These are phyloP conservation scores for Choloepus didactylus DNA, from an alignment of 2,797 vertebrate species.

Conservation along the genomic window DNA sequence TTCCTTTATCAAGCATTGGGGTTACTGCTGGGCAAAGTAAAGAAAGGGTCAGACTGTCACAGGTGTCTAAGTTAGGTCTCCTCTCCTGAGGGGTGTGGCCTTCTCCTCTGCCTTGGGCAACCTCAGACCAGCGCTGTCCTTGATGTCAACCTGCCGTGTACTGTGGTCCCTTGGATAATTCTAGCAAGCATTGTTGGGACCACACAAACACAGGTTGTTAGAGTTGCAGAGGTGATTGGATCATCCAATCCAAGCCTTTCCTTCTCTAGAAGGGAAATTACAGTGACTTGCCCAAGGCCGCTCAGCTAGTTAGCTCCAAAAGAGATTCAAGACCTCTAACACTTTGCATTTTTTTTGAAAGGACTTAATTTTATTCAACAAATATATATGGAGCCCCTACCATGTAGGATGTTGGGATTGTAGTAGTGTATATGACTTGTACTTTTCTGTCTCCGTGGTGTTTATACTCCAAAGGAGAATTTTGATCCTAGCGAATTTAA, in stretches of 20 bases:
- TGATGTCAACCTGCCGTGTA: not conserved
- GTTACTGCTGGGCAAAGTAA: not conserved
- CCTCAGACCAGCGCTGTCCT: not conserved
- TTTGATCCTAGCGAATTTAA: not conserved
- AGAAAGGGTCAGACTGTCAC: not conserved
- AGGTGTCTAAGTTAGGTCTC: not conserved
- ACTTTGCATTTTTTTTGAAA: not conserved
- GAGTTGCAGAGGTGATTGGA: not conserved
- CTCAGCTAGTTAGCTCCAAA: not conserved
- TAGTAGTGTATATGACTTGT: rapidly evolving
- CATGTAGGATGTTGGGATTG: not conserved
- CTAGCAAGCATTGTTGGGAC: not conserved
- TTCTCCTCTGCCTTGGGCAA: not conserved
- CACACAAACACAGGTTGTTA: no score
- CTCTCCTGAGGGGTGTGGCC: no score
- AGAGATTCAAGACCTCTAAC: not conserved
- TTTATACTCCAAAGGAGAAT: not conserved
- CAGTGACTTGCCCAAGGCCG: not conserved
- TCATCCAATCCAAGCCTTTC: not conserved
- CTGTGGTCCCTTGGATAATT: not conserved
- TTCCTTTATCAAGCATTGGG: no score
- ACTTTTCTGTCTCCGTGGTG: not conserved
- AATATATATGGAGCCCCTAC: not conserved
- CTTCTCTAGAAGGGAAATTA: not conserved
- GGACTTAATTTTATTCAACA: not conserved